These are phyloP conservation scores for Meta bourneti DNA, from an alignment of 2,888 invertebrate genomes.

Conservation along the genomic window DNA sequence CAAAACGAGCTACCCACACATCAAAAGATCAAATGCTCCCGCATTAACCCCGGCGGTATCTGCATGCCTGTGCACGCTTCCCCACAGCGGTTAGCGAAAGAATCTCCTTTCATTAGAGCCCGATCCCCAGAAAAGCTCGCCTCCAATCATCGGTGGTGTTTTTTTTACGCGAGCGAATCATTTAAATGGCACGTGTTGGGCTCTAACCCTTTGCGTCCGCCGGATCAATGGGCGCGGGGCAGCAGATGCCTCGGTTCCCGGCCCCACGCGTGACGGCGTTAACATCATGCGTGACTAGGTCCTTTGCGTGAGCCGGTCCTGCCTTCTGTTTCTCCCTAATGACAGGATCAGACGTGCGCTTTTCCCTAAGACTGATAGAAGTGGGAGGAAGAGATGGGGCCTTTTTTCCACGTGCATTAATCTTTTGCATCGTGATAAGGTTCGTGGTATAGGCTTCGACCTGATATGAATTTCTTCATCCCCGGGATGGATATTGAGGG, in stretches of 20 bases:
- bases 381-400: conserved; percentile 9
- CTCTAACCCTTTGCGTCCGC: conserved; percentile 61
- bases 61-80: background rate
- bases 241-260: conserved; percentile 68
- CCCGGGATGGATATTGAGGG: no score
- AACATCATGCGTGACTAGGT: conserved; percentile 71
- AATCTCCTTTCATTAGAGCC: conserved; percentile 34
- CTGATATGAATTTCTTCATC: no score
- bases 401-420: conserved; percentile 41
- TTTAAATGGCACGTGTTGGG: conserved; percentile 69
- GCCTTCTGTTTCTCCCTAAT: conserved; percentile 14
- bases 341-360: conserved; percentile 44
- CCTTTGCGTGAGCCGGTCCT: conserved; percentile 60
- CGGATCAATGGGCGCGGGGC: conserved; percentile 42
- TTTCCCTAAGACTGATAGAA: conserved; percentile 39
- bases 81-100: background rate
- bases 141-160: conserved; percentile 36
- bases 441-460: background rate
- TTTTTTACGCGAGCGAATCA: conserved; percentile 53
- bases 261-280: conserved; percentile 73
- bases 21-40: no score
- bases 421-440: conserved; percentile 64
- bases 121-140: conserved; percentile 14
- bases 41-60: background rate
- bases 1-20: no score